These are phyloP conservation scores for Australoheros scitulus DNA, from an alignment of 2,113 vertebrate species.

Conservation along the genomic window DNA sequence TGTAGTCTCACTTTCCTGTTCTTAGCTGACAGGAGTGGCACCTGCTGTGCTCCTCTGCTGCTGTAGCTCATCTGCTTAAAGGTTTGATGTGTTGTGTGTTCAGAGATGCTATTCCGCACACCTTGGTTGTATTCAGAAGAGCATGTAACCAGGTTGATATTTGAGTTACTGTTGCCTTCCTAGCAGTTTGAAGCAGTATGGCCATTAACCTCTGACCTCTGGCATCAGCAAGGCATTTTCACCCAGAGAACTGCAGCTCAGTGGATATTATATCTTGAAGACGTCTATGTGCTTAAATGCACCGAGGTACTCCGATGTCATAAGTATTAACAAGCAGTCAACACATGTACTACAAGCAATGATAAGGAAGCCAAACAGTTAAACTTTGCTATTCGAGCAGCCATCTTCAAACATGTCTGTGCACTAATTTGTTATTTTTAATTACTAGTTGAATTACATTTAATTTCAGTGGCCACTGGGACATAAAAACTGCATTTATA, in stretches of 20 bases:
- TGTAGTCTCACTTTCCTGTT: background rate
- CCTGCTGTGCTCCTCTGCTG: background rate
- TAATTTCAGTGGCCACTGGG: too few relatives aligned
- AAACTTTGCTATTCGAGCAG: background rate
- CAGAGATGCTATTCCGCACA: background rate
- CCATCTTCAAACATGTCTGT: background rate
- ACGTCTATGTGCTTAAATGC: background rate
- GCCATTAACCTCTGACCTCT: background rate
- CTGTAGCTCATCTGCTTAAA: background rate
- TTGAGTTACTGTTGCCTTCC: background rate
- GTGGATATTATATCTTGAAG: background rate
- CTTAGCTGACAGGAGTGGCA: background rate
- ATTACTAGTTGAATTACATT: background rate
- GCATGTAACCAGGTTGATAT: background rate
- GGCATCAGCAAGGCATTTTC: background rate
- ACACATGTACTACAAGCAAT: background rate
- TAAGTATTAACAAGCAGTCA: background rate
- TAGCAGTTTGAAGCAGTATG: background rate
- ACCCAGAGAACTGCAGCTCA: background rate
- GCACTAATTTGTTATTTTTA: background rate
- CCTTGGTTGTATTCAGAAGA: too few relatives aligned
- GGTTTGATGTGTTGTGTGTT: background rate
- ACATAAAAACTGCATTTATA: background rate
- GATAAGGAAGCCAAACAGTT: background rate
- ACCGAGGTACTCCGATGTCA: background rate